These are phyloP conservation scores for Acomys russatus DNA, from an alignment of 2,797 vertebrate species.

Conservation along the genomic window DNA sequence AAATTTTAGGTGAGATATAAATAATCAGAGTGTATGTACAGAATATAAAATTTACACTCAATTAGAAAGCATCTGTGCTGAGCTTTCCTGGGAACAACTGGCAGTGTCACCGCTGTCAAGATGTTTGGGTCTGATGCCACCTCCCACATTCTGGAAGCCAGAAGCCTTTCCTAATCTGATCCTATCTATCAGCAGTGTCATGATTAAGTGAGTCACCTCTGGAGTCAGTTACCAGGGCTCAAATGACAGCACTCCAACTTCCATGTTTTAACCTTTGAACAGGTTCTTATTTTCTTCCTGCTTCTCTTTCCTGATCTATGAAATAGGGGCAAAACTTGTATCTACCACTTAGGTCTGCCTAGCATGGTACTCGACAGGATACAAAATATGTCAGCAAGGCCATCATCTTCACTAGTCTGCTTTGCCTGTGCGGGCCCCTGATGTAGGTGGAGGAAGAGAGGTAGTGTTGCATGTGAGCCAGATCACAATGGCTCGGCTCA, in stretches of 20 bases:
- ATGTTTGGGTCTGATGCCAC: background rate
- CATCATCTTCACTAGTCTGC: background rate
- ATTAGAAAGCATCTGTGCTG: background rate
- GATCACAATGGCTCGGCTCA: background rate
- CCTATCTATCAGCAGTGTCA: background rate
- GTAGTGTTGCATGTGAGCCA: background rate
- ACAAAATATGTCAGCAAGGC: background rate
- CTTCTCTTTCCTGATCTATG: constrained; percentile 6
- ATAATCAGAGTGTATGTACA: background rate
- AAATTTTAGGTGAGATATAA: background rate
- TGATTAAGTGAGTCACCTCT: background rate
- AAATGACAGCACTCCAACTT: background rate
- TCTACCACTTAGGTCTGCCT: background rate
- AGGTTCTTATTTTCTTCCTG: background rate
- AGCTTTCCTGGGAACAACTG: background rate
- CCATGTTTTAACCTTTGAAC: constrained; percentile 23
- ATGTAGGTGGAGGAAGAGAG: background rate
- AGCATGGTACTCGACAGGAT: background rate
- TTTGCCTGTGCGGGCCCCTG: background rate
- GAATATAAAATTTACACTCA: constrained; percentile 20
- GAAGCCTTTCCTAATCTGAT: background rate
- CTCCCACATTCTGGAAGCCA: background rate
- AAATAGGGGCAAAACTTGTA: background rate
- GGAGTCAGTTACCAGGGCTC: background rate
- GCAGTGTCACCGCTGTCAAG: background rate